Percentiles rank a stretch among this genome's conserved stretches.
Evolutionary conservation across 37 sponge, comb jelly and placozoan genomes (phyloP).

Genomic region (Chondrosia reniformis): DNA sequence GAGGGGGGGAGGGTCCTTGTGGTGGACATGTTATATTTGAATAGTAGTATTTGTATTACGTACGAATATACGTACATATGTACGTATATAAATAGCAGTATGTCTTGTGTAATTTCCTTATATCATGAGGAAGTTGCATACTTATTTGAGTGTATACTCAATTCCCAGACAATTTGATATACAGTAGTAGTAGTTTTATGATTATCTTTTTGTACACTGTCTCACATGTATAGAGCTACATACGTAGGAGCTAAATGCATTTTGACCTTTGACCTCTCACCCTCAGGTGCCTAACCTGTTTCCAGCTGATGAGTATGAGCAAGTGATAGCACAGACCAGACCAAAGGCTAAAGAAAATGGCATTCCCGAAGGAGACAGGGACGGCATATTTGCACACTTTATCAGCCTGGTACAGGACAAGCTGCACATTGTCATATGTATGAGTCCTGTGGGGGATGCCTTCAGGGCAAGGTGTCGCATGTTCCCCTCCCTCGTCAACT

Average conservation of each 20-base stretch:
- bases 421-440: constrained; percentile 98
- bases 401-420: constrained; percentile 85
- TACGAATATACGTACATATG: not conserved
- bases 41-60: not conserved
- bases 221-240: no score
- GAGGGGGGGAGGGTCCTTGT: not conserved
- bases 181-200: no score
- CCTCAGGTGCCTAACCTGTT: constrained; percentile 85
- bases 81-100: not conserved
- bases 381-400: constrained; percentile 94
- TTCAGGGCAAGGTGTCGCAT: constrained; percentile 92
- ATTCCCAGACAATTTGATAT: no score
- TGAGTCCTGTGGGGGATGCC: constrained; percentile 98
- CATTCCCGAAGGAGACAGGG: constrained; percentile 84
- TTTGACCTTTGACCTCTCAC: not conserved
- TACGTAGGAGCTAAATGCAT: no score
- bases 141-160: no score
- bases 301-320: constrained; percentile 92
- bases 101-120: no score
- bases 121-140: no score
- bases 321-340: constrained; percentile 72
- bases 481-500: constrained; percentile 99
- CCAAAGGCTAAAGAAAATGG: constrained; percentile 89
- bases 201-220: no score
- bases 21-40: not conserved